These are phyloP conservation scores for Aptenodytes patagonicus DNA, from an alignment of 2,113 vertebrate species.

Conservation along the genomic window DNA sequence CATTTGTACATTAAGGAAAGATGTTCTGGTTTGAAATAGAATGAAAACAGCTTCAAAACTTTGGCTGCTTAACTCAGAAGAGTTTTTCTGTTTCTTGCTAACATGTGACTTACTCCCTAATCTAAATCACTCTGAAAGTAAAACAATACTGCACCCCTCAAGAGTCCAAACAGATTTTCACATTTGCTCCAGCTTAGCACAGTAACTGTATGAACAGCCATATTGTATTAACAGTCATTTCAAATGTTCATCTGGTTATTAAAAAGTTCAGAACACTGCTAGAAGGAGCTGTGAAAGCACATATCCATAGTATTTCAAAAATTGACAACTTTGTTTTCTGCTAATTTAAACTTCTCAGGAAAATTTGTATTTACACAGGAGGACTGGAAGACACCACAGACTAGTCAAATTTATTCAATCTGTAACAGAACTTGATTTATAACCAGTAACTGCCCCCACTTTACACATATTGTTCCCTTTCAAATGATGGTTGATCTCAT, in stretches of 20 bases:
- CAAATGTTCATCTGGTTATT: not conserved
- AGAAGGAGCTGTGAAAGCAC: slow-evolving; percentile 22
- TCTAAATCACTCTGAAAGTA: not conserved
- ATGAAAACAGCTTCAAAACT: not conserved
- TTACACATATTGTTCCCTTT: not conserved
- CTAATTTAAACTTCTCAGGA: not conserved
- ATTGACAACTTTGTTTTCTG: not conserved
- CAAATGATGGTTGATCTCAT: not conserved
- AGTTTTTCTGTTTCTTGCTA: not conserved
- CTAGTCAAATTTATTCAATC: not conserved
- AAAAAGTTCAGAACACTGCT: not conserved
- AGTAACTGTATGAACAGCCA: not conserved
- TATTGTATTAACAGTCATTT: not conserved
- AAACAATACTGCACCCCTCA: not conserved
- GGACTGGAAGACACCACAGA: not conserved
- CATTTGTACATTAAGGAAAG: not conserved
- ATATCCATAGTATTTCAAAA: not conserved
- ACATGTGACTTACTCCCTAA: not conserved
- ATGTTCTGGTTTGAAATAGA: not conserved
- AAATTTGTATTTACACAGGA: not conserved
- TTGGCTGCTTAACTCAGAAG: not conserved
- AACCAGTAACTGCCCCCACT: not conserved
- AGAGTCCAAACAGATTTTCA: not conserved
- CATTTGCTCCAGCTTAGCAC: not conserved
- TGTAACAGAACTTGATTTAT: not conserved